Evolutionary conservation across 2,888 invertebrate species (phyloP), one percentile per base, ranked within the genome.

Genomic region (Acleris holmiana): DNA sequence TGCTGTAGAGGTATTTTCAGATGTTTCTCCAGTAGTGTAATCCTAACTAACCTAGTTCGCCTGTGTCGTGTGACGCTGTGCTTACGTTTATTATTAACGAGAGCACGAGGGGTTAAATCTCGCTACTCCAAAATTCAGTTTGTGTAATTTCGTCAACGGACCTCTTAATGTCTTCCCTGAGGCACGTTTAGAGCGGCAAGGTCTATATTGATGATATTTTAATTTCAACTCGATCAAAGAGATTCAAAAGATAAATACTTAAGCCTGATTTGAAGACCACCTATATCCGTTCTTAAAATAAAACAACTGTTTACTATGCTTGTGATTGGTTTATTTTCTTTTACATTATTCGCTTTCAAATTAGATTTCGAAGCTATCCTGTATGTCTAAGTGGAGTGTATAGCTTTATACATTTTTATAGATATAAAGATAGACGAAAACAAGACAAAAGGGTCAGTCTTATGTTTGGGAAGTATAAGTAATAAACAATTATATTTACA

Each of bases 371-470:
- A 89, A 90, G 91, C 90, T 88, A 88, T 85, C 75, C 69, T 75
- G 79, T 80, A 81, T 79, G 83, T 84, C 88, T 88, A 88, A 82
- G 75, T 82, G 76, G 80, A 80, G 78, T 84, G 80, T 86, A 86
- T 80, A 89, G 85, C 84, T 80, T 85, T 85, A 85, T 83, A 85
- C 83, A 83, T 76, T 67, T 66, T 72, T 73, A 77, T 73, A 85
- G 78, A 82, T 84, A 87, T 78, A 88, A 86, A 88, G 84, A 89
- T 85, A 84, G 87, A 88, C 78, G 82, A 90, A 89, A 92, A 89
- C 80, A 89, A 91, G 91, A 91, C 85, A 88, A 89, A 91, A 89
- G 91, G 92, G 86, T 92, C 92, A 92, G 92, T 92, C 92, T 92
- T 92, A 91, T 92, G 83, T 90, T 91, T 91, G 92, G 92, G 91